Percentiles rank a stretch among this genome's conserved stretches.
phyloP scores from a whole-genome alignment of 2,888 invertebrate genomes.

The Neoitamus cyanurus region DNA sequence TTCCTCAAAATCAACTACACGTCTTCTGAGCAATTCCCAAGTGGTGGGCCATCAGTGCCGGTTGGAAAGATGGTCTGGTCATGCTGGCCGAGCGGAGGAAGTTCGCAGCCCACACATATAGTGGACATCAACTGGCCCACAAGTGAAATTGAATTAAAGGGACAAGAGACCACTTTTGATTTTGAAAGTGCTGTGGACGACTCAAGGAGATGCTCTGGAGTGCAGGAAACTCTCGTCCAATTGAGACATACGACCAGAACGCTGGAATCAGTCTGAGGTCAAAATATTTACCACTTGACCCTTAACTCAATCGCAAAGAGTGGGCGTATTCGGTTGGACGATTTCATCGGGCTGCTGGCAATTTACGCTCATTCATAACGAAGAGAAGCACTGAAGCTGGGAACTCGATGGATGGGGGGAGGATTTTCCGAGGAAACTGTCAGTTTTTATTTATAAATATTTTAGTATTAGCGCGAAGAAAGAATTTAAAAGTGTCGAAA shows the following conservation, averaged over 20 bases:
- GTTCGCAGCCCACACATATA: conserved; percentile 46
- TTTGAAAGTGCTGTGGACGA: conserved; percentile 24
- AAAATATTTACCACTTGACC: conserved; percentile 68
- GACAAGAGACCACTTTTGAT: conserved; percentile 40
- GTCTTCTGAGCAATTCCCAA: background rate
- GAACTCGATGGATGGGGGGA: background rate
- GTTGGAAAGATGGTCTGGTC: background rate
- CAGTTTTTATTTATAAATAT: too few species aligned
- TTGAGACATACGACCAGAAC: conserved; percentile 35
- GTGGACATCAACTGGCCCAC: conserved; percentile 36
- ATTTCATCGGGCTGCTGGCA: background rate
- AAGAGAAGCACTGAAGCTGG: background rate
- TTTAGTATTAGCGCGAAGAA: too few species aligned
- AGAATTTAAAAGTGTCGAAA: too few species aligned
- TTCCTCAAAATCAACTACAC: conserved; percentile 46
- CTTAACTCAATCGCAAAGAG: conserved; percentile 67
- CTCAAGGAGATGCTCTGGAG: conserved; percentile 19
- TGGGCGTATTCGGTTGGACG: conserved; percentile 50
- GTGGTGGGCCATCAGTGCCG: background rate
- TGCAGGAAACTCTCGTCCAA: conserved; percentile 36
- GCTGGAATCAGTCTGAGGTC: conserved; percentile 65
- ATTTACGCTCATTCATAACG: conserved; percentile 11
- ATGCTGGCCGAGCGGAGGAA: background rate
- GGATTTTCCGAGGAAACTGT: background rate
- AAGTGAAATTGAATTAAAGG: conserved; percentile 43